Evolutionary conservation across 2,113 vertebrate species (phyloP).

Genomic region (Rhynchomys soricoides): DNA sequence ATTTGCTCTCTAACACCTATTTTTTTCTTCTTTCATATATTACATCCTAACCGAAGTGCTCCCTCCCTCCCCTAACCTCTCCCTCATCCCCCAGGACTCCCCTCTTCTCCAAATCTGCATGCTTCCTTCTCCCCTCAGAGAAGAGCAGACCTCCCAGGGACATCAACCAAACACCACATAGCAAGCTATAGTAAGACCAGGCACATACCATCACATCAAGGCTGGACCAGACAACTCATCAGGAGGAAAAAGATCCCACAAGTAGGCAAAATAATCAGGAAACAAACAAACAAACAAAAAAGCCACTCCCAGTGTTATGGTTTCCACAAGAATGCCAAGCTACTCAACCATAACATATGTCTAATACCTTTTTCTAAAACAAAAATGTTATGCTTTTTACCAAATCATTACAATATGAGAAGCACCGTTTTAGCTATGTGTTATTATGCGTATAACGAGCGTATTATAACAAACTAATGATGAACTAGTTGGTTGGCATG

Average conservation of each 20-base stretch:
- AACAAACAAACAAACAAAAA: no score
- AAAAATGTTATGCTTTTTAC: constrained; percentile 41
- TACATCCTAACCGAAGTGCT: background rate
- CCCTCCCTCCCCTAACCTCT: background rate
- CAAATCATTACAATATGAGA: background rate
- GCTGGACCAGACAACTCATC: no score
- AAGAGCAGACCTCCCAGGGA: no score
- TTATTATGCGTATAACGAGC: no score
- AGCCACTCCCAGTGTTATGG: no score
- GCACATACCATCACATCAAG: no score
- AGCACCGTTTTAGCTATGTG: background rate
- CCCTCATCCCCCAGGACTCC: background rate
- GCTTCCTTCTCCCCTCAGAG: background rate
- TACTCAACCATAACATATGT: no score
- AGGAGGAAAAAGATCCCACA: no score
- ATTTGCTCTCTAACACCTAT: background rate
- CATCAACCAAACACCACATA: no score
- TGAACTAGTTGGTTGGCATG: background rate
- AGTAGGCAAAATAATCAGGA: no score
- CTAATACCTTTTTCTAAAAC: background rate
- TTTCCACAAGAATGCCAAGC: no score
- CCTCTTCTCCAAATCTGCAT: background rate
- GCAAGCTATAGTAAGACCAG: no score
- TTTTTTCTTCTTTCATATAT: background rate
- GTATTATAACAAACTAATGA: background rate